Evolutionary conservation across 2,113 vertebrate genomes (phyloP), one percentile per base, ranked within the genome.

Genomic region (Dascyllus trimaculatus): DNA sequence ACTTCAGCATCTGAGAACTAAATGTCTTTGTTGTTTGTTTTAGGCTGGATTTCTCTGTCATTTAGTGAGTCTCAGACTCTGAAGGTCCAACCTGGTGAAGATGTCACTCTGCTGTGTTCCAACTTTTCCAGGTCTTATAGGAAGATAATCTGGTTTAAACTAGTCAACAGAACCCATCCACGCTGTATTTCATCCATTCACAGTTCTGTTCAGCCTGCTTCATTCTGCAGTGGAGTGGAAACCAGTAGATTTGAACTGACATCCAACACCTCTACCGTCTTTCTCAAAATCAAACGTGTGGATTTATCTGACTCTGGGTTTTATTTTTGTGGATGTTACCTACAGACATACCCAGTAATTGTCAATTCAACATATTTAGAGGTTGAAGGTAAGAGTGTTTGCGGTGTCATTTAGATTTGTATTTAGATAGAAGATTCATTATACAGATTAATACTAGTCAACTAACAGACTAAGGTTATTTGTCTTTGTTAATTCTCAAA

Each of bases 121-220:
- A 85, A 77, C 35, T 59, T 75, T 19, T 61, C 60, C 40, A 40
- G 2, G 1, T 0, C 0, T 13, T 21, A 0, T 8, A 3, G 9
- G 8, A 6, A 35, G 10, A 46, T 1, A 18, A 11, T 13, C n/a
- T 79, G 75, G 65, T 82, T 70, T 53, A 19, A 61, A 70, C 1
- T 84, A 24, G 0, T 0, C n/a, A 29, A 75, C 0, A n/a, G 3
- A 52, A 26, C 25, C 11, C 0, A 2, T 2, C 10, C 15, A 43
- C 45, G 11, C 4, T 78, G 35, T 1, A 45, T 82, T 22, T 38
- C 51, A 0, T 0, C 6, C 0, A 61, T 46, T 53, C 3, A 0
- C 18, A 1, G 0, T 0, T 2, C 0, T 13, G 0, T 7, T 3
- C 0, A 0, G 0, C 0, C 0, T 1, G 0, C 11, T 11, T 48